Evolutionary conservation across 2,113 vertebrate species (phyloP).

Genomic region (Furnarius figulus): DNA sequence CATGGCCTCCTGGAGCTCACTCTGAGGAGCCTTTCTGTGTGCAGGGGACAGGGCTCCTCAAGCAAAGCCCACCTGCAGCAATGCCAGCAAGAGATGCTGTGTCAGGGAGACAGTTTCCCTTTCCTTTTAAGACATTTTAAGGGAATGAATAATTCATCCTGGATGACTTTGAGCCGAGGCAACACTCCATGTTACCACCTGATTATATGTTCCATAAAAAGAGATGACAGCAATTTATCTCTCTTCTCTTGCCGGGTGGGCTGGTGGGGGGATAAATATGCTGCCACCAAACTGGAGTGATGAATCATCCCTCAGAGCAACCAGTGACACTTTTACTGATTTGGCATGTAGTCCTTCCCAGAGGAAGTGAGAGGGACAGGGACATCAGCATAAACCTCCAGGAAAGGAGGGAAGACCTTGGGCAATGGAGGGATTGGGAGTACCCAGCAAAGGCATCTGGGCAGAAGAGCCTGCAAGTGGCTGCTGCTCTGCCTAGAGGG

Average conservation of each 20-base stretch:
- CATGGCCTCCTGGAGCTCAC: neutral
- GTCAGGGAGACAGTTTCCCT: neutral
- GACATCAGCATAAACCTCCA: neutral
- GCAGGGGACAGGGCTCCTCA: neutral
- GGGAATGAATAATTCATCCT: conserved; percentile 72
- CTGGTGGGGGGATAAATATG: conserved; percentile 33
- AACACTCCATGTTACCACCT: conserved; percentile 59
- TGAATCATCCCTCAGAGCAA: conserved; percentile 63
- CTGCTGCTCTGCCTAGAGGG: neutral
- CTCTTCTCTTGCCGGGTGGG: conserved; percentile 42
- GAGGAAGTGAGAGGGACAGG: neutral
- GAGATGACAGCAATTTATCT: conserved; percentile 73
- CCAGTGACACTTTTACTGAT: conserved; percentile 38
- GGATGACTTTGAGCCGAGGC: conserved; percentile 63
- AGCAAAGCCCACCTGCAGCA: neutral
- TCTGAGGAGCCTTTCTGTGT: neutral
- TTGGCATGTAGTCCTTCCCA: conserved; percentile 55
- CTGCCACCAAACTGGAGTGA: conserved; percentile 41
- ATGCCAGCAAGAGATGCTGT: neutral
- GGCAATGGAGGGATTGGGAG: neutral
- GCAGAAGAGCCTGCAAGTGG: neutral
- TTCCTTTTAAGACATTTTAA: conserved; percentile 42
- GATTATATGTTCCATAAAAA: conserved; percentile 74
- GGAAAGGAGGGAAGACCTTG: neutral
- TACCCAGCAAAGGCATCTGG: neutral